phyloP scores from a whole-genome alignment of 2,797 vertebrate species.

The Clarias laeviceps region DNA sequence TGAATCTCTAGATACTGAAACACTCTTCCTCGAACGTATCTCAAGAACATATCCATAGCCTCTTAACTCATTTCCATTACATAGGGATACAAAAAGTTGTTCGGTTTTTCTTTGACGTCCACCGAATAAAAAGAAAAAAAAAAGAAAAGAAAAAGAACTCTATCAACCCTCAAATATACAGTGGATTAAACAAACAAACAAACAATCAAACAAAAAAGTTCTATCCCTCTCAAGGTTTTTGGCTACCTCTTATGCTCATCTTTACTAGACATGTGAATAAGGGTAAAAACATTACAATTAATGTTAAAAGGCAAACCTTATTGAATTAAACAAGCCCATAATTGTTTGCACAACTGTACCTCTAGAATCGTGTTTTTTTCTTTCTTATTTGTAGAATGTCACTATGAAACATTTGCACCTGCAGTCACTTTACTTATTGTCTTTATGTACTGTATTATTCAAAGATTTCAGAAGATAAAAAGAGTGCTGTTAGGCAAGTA shows the following conservation, averaged over 20 bases:
- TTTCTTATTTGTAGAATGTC: slow-evolving; percentile 58
- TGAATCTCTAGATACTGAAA: slow-evolving; percentile 25
- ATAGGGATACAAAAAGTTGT: slow-evolving; percentile 58
- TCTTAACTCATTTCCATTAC: slow-evolving; percentile 12
- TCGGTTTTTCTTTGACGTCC: slow-evolving; percentile 61
- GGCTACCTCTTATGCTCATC: slow-evolving; percentile 88
- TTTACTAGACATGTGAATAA: slow-evolving; percentile 92
- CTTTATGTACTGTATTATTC: slow-evolving; percentile 72
- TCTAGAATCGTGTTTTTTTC: slow-evolving; percentile 43
- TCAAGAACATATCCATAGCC: slow-evolving; percentile 37
- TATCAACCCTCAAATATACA: slow-evolving; percentile 82
- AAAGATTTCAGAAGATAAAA: slow-evolving; percentile 80
- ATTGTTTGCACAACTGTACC: slow-evolving; percentile 74
- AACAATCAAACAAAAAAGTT: slow-evolving; percentile 69
- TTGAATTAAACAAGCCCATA: slow-evolving; percentile 77
- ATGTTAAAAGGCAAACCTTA: slow-evolving; percentile 97
- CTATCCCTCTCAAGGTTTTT: slow-evolving; percentile 78
- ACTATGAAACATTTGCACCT: slow-evolving; percentile 63
- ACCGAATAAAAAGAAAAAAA: slow-evolving; percentile 33
- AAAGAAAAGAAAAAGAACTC: slow-evolving; percentile 55
- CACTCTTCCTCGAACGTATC: slow-evolving; percentile 10
- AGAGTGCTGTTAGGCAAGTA: slow-evolving; percentile 83
- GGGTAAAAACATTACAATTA: slow-evolving; percentile 91
- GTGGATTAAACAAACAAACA: slow-evolving; percentile 73
- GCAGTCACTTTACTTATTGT: slow-evolving; percentile 64